Base-by-base conservation (phyloP, 2,797 vertebrate species). In the Varecia variegata region DNA sequence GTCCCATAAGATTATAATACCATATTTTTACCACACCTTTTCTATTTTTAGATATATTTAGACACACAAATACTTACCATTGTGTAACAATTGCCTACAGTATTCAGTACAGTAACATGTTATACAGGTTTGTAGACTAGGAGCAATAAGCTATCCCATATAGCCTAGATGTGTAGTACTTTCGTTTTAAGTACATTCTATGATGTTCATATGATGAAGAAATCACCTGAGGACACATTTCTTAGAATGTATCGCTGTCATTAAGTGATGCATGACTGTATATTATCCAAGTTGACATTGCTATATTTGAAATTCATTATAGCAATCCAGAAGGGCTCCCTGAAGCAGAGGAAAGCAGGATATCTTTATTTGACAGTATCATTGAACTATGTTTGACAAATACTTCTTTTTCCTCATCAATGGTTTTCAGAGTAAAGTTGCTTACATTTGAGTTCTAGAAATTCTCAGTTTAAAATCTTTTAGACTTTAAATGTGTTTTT, bases 231-330 rank as follows among this genome's bases (percentile, higher is more conserved):
- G 43, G 30, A 74, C 17, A 7, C 43, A 74, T 47, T 74, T 74
- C 71, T 32, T 45, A 74, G 71, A 32, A 32, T 18, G 1, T 32
- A n/a, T 27, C 25, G 17, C 27, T 18, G 4, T n/a, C 40, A 32
- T 47, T 74, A 47, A 50, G 30, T 10, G 45, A 20, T 45, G 10
- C 4, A 11, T 50, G 17, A 47, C 9, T 32, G 30, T 47, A 50
- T 40, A 56, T 87, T 71, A 50, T 47, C n/a, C 60, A 93, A 94
- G 30, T 30, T 79, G 62, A 90, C 60, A 52, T 1, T 65, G 43
- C 35, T 83, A 62, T 54, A 79, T 84, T 73, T 96, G 54, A 92
- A 90, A 90, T 35, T 68, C 38, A 88, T 87, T 54, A 83, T 79
- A 68, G 56, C 43, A 84, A 74, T 60, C 43, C 2, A 74, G 3